A percentile compares a stretch with the other conserved stretches of the same genome.
Evolutionary conservation across 2,888 invertebrate species (phyloP).

Genomic region (Melolontha melolontha): DNA sequence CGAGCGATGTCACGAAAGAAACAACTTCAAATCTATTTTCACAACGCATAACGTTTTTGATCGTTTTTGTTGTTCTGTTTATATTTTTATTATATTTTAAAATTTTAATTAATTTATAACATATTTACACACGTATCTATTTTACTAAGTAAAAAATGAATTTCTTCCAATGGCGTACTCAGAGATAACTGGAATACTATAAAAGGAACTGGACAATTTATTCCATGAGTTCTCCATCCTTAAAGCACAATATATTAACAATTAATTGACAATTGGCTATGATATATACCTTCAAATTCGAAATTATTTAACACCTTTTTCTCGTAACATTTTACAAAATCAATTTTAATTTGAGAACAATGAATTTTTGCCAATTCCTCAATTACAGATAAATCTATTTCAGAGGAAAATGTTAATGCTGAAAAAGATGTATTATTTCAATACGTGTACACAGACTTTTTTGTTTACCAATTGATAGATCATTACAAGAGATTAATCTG

Average conservation of each 20-base stretch:
- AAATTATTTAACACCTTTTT: background rate
- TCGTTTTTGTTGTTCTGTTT: too few relatives aligned
- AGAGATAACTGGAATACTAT: conserved; percentile 9
- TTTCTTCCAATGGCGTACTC: background rate
- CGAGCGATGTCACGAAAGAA: too few relatives aligned
- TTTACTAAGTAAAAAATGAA: background rate
- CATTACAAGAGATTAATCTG: background rate
- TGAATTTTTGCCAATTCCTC: background rate
- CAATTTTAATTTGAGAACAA: background rate
- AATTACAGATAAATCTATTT: conserved; percentile 8
- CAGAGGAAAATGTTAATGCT: conserved; percentile 5
- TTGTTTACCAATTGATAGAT: conserved; percentile 9
- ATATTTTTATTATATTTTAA: too few relatives aligned
- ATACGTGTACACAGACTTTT: too few relatives aligned
- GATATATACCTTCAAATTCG: conserved; percentile 11
- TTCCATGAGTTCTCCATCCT: conserved; percentile 24
- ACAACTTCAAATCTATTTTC: too few relatives aligned
- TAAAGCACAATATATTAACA: background rate
- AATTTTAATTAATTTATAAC: background rate
- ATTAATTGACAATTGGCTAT: background rate
- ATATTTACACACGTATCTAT: background rate
- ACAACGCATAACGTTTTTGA: too few relatives aligned
- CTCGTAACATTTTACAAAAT: background rate
- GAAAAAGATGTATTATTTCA: conserved; percentile 1
- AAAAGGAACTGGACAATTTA: conserved; percentile 2